Evolutionary conservation across 2,888 invertebrate species (phyloP).

Genomic region (Isotomurus palustris): DNA sequence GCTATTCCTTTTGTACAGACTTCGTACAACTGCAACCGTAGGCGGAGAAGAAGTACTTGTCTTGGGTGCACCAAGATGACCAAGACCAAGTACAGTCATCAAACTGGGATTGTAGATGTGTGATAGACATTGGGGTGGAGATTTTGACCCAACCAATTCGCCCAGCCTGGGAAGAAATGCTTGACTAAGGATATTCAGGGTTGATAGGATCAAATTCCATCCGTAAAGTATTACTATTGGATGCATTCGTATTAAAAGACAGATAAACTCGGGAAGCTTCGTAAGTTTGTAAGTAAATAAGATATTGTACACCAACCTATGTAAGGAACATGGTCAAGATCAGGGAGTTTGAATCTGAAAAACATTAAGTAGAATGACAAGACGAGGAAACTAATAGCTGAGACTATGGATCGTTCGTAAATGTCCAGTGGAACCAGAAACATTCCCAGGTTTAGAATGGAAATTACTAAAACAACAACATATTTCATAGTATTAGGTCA

Average conservation of each 20-base stretch:
- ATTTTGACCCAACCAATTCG: slow-evolving; percentile 31
- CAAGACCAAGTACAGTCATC: slow-evolving; percentile 36
- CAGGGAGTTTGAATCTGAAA: slow-evolving; percentile 50
- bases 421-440: slow-evolving; percentile 65
- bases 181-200: slow-evolving; percentile 35
- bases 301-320: slow-evolving; percentile 22
- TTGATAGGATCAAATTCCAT: slow-evolving; percentile 39
- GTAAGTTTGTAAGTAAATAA: too few relatives aligned
- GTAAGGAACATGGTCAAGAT: slow-evolving; percentile 40
- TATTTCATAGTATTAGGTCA: too few relatives aligned
- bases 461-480: slow-evolving; percentile 55
- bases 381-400: slow-evolving; percentile 58
- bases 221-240: slow-evolving; percentile 36
- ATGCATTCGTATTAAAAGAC: too few relatives aligned
- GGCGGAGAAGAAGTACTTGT: background rate
- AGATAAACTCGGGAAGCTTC: too few relatives aligned
- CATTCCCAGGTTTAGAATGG: slow-evolving; percentile 58
- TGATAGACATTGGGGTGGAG: slow-evolving; percentile 33
- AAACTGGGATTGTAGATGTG: slow-evolving; percentile 30
- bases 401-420: slow-evolving; percentile 61
- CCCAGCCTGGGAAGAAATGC: slow-evolving; percentile 32
- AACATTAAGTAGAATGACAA: slow-evolving; percentile 61
- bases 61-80: slow-evolving; percentile 10
- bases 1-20: background rate
- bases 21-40: background rate